Evolutionary conservation across 64 coral and sea anemone species (phyloP).

Genomic region (Acropora yongei): DNA sequence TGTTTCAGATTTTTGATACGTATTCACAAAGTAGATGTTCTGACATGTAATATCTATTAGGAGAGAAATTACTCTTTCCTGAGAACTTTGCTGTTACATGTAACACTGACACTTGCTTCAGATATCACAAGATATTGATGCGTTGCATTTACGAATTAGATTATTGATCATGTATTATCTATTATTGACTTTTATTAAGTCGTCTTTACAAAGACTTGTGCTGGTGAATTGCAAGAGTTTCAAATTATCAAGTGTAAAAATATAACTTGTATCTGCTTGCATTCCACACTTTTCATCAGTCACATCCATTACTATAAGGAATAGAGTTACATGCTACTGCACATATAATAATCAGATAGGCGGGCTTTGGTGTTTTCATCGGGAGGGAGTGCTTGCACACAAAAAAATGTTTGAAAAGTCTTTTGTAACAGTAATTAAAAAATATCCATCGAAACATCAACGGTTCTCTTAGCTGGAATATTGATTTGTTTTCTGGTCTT

Average conservation of each 20-base stretch:
- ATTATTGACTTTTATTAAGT: too few species aligned
- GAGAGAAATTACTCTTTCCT: neutral
- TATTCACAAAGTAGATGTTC: constrained; percentile 30
- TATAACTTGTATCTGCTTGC: constrained; percentile 3
- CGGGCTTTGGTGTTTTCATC: constrained; percentile 12
- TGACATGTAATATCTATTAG: constrained; percentile 35
- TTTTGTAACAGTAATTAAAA: too few species aligned
- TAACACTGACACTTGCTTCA: constrained; percentile 32
- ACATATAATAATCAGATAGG: neutral
- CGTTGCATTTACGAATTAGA: constrained; percentile 20
- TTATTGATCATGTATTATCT: too few species aligned
- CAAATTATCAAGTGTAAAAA: neutral
- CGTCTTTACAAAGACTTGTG: too few species aligned
- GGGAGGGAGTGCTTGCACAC: neutral
- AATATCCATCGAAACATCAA: too few species aligned
- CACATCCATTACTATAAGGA: neutral
- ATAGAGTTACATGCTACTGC: neutral
- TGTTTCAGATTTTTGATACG: neutral
- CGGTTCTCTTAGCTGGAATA: too few species aligned
- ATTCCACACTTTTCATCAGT: constrained; percentile 4
- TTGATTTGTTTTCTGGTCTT: too few species aligned
- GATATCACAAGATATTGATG: constrained; percentile 19
- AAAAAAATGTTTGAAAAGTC: too few species aligned
- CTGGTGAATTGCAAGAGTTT: too few species aligned
- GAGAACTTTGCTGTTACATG: constrained; percentile 38